Evolutionary conservation across 2,113 vertebrate species (phyloP).

Genomic region (Oncorhynchus kisutch): DNA sequence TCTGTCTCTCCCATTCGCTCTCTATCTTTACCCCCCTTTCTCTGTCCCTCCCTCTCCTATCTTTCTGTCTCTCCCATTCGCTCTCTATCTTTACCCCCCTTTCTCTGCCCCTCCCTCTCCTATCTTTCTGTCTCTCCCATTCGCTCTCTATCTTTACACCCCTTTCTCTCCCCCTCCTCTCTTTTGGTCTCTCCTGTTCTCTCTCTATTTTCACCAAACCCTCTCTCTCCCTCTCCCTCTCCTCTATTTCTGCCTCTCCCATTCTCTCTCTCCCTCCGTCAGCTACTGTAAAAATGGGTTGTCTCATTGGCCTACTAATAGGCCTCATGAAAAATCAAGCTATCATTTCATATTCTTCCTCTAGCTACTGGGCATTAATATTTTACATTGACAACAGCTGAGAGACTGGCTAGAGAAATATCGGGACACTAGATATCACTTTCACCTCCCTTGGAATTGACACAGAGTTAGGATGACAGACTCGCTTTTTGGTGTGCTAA

Average conservation of each 20-base stretch:
- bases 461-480: constrained; percentile 27
- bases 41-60: constrained; percentile 1
- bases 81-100: too few species aligned
- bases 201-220: neutral
- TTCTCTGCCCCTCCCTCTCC: constrained; percentile 6
- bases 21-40: neutral
- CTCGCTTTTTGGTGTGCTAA: neutral
- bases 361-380: constrained; percentile 62
- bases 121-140: neutral
- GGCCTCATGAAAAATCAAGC: constrained; percentile 65
- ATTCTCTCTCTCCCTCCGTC: neutral
- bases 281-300: constrained; percentile 67
- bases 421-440: constrained; percentile 34
- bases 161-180: constrained; percentile 1
- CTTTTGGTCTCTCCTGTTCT: neutral
- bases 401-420: constrained; percentile 28
- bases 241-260: too few species aligned
- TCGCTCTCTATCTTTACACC: too few species aligned
- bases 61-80: neutral
- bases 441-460: constrained; percentile 25
- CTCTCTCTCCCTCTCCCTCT: neutral
- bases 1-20: too few species aligned
- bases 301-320: constrained; percentile 73
- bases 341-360: constrained; percentile 57
- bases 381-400: constrained; percentile 63